A percentile compares a stretch with the other conserved stretches of the same genome.
Conservation (phyloP, 2,797 vertebrate genomes). For the Paedocypris micromegethes region DNA sequence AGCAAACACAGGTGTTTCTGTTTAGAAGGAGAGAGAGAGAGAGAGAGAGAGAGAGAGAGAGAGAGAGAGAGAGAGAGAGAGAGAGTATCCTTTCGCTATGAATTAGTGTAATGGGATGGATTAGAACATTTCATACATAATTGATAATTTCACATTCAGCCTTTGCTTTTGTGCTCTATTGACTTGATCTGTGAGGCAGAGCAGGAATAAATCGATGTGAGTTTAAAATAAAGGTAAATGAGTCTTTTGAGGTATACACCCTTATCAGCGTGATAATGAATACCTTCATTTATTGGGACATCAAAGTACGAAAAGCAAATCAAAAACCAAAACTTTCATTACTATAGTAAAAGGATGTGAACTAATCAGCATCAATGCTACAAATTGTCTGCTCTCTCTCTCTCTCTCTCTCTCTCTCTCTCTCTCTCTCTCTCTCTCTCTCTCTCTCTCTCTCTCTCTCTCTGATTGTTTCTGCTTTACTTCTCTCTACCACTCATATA, state of each 20-base stretch:
- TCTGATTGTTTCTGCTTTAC: not conserved
- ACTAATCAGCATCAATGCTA: too few relatives aligned
- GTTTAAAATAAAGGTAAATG: not conserved
- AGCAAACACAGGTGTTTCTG: not conserved
- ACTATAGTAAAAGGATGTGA: too few relatives aligned
- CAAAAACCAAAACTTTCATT: too few relatives aligned
- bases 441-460: not conserved
- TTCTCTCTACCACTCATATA: not conserved
- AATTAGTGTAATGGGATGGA: conserved; percentile 26
- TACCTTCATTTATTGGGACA: too few relatives aligned
- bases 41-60: conserved; percentile 9
- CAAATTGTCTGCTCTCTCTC: not conserved
- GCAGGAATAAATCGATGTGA: not conserved
- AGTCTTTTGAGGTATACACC: not conserved
- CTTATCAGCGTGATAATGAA: too few relatives aligned
- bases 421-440: not conserved
- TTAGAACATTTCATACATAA: conserved; percentile 32
- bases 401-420: not conserved
- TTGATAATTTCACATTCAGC: conserved; percentile 29
- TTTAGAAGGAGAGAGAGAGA: not conserved
- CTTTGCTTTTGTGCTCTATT: conserved; percentile 17
- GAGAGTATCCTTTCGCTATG: too few relatives aligned
- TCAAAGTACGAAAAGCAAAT: too few relatives aligned
- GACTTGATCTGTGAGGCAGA: conserved; percentile 16
- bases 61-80: too few relatives aligned